phyloP scores from a whole-genome alignment of 2,113 vertebrate genomes.

The Scopus umbretta region DNA sequence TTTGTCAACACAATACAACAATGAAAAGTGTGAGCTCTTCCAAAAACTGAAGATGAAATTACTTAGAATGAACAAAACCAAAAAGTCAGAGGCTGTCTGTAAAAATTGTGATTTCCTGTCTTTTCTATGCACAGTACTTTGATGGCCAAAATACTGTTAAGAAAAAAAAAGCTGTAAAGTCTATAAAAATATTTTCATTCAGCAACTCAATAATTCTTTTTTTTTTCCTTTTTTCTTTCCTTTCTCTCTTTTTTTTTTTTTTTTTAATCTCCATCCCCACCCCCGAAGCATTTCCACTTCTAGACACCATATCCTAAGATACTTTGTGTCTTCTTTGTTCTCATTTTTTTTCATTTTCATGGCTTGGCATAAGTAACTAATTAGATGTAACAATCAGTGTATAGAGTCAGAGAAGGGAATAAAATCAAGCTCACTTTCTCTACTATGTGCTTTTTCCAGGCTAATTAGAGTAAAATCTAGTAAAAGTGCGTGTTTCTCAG shows the following conservation, averaged over 20 bases:
- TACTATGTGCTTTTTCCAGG: neutral
- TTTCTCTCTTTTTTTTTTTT: no score
- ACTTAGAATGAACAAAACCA: neutral
- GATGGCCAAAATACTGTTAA: neutral
- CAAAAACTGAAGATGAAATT: slow-evolving; percentile 51
- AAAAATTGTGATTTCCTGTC: neutral
- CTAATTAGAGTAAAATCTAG: slow-evolving; percentile 37
- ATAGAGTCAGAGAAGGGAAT: neutral
- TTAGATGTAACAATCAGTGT: neutral
- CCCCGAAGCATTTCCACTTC: neutral
- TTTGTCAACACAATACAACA: slow-evolving; percentile 25
- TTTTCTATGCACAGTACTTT: neutral
- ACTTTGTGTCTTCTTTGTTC: neutral
- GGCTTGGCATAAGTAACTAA: slow-evolving; percentile 6
- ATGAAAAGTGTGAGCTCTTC: slow-evolving; percentile 32
- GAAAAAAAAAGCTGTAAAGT: neutral
- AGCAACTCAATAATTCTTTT: neutral
- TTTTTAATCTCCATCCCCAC: accelerated
- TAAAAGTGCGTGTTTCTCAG: slow-evolving; percentile 38
- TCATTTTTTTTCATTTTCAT: neutral
- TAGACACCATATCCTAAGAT: neutral
- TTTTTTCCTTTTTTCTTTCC: no score
- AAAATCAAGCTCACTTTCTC: slow-evolving; percentile 3
- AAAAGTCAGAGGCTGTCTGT: neutral
- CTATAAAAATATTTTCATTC: neutral